Conservation (phyloP, 2,888 invertebrate genomes). For the Sphinx pinastri region DNA sequence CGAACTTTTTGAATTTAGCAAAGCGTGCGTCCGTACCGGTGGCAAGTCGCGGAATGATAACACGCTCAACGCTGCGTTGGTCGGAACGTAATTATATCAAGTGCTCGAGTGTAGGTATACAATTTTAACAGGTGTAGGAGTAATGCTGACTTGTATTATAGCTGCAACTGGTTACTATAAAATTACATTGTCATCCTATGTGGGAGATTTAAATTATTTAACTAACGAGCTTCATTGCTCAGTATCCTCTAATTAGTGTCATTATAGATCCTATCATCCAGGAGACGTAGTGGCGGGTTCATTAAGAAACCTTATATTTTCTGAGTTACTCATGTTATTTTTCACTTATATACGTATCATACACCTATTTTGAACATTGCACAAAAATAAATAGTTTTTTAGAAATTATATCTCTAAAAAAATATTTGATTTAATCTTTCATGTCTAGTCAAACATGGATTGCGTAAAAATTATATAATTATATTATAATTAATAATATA, state of each 20-base stretch:
- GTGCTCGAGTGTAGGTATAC: constrained; percentile 32
- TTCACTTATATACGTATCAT: too few species aligned
- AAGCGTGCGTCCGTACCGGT: constrained; percentile 53
- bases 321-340: too few species aligned
- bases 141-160: constrained; percentile 14
- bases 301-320: too few species aligned
- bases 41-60: constrained; percentile 65
- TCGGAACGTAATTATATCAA: constrained; percentile 51
- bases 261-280: too few species aligned
- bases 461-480: neutral
- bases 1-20: constrained; percentile 40
- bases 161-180: constrained; percentile 12
- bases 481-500: neutral
- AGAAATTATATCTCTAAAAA: too few species aligned
- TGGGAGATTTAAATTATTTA: neutral
- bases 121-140: constrained; percentile 41
- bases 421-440: too few species aligned
- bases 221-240: too few species aligned
- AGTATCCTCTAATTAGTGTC: too few species aligned
- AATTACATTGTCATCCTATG: constrained; percentile 7
- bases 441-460: too few species aligned
- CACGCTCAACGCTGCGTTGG: constrained; percentile 44
- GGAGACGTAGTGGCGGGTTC: too few species aligned
- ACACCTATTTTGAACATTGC: too few species aligned
- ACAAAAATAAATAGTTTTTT: too few species aligned